phyloP scores from a whole-genome alignment of 2,888 invertebrate species.

The Norana najaformis region DNA sequence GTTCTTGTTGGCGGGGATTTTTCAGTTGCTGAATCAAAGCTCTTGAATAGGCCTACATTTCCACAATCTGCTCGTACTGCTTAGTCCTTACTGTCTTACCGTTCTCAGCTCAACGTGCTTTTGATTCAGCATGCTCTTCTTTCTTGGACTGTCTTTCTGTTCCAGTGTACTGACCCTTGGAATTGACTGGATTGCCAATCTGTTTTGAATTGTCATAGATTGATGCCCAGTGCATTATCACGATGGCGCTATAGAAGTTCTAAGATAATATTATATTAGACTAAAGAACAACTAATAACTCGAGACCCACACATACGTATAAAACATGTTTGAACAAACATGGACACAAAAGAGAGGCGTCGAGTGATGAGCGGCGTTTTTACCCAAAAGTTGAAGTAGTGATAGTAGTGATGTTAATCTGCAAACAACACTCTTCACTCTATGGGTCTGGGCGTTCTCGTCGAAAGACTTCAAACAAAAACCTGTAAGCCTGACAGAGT shows the following conservation, averaged over 20 bases:
- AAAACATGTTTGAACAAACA: neutral
- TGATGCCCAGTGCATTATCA: neutral
- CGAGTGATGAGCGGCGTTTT: neutral
- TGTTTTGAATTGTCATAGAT: neutral
- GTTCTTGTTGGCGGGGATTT: neutral
- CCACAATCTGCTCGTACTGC: no score
- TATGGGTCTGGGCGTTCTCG: no score
- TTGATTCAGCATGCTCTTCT: neutral
- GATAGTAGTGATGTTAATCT: no score
- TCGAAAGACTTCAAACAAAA: no score
- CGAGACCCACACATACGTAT: neutral
- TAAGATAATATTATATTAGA: neutral
- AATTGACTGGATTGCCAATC: neutral
- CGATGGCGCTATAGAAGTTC: neutral
- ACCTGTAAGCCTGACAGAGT: no score
- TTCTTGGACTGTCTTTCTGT: neutral
- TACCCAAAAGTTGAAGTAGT: no score
- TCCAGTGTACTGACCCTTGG: neutral
- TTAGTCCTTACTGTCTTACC: no score
- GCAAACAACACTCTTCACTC: no score
- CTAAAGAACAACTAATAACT: no score
- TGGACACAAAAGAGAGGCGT: neutral
- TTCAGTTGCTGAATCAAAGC: neutral
- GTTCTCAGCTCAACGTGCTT: neutral
- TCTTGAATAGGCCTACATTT: no score